Conservation (phyloP, 2,888 invertebrate species). For the Torymus auratus region DNA sequence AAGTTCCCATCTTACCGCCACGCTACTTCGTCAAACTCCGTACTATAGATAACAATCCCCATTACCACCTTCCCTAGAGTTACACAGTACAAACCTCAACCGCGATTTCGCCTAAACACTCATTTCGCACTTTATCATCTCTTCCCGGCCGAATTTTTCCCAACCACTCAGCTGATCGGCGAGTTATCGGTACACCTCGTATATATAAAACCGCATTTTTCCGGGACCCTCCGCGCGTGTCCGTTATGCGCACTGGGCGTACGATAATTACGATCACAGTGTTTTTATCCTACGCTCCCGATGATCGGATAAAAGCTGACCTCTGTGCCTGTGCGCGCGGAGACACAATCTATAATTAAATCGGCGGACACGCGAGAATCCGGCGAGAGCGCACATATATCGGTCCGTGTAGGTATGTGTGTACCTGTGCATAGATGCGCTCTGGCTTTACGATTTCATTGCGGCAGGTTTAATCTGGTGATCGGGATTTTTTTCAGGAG, state of each 20-base stretch:
- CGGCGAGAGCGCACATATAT: slow-evolving; percentile 42
- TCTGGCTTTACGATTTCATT: slow-evolving; percentile 40
- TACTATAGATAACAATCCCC: too few relatives aligned
- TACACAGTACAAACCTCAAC: too few relatives aligned
- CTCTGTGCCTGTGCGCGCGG: slow-evolving; percentile 54
- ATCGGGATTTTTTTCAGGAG: slow-evolving; percentile 8
- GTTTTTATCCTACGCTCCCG: slow-evolving; percentile 62
- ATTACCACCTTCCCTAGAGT: too few relatives aligned
- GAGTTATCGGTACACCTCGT: too few relatives aligned
- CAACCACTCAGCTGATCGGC: too few relatives aligned
- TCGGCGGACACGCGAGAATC: slow-evolving; percentile 63
- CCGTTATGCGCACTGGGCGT: slow-evolving; percentile 59
- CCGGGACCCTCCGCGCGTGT: slow-evolving; percentile 14
- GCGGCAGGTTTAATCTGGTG: slow-evolving; percentile 9
- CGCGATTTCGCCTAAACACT: too few relatives aligned
- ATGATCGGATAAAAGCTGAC: slow-evolving; percentile 63
- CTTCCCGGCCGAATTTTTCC: too few relatives aligned
- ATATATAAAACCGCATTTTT: too few relatives aligned
- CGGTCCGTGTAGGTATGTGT: neutral
- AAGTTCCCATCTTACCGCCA: too few relatives aligned
- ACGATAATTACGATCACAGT: slow-evolving; percentile 66
- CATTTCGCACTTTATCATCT: too few relatives aligned
- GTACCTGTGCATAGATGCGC: slow-evolving; percentile 4
- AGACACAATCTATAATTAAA: slow-evolving; percentile 75
- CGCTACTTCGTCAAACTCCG: too few relatives aligned